Evolutionary conservation across 2,797 vertebrate species (phyloP), one percentile per base, ranked within the genome.

Genomic region (Myoxocephalus aenaeus): DNA sequence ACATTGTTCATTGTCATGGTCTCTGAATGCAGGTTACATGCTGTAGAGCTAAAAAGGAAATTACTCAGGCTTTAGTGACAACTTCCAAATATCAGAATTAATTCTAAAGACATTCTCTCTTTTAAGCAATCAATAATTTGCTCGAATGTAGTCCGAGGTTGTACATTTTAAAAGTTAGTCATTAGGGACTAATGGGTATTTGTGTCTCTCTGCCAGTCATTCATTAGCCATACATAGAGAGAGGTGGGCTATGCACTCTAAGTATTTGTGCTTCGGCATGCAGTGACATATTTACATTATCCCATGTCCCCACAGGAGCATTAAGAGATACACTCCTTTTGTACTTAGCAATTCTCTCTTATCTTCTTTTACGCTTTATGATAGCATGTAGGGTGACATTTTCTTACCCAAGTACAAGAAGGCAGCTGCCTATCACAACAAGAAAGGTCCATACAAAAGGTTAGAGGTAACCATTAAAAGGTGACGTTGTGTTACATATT

Each of bases 51-150:
- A 71, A 86, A 82, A 17, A 65, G 70, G 57, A 78, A 50, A 81
- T 88, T 72, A 79, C 27, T 89, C 70, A 50, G 48, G 29, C 34
- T 80, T 86, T 57, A 74, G 61, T 65, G 79, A 75, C 80, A 67
- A 58, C 38, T 27, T 65, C 79, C 36, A 79, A 82, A 84, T 73
- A 82, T 63, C 40, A 63, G 18, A 62, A 82, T 87, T 68, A 4
- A 88, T 89, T 87, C 50, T 63, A 4, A 14, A 40, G 81, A 80
- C 77, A 69, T 67, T 77, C 67, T 82, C 72, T 81, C 76, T 77
- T 81, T 51, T 14, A 65, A 63, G 29, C 36, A 68, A 83, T 91
- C 87, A 68, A 90, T 92, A 84, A 66, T 70, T 78, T 71, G 51
- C 70, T 84, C 62, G 25, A 79, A 85, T 80, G 69, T 62, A 86